These are phyloP conservation scores for Cebidichthys violaceus DNA, from an alignment of 2,113 vertebrate species.

Conservation along the genomic window DNA sequence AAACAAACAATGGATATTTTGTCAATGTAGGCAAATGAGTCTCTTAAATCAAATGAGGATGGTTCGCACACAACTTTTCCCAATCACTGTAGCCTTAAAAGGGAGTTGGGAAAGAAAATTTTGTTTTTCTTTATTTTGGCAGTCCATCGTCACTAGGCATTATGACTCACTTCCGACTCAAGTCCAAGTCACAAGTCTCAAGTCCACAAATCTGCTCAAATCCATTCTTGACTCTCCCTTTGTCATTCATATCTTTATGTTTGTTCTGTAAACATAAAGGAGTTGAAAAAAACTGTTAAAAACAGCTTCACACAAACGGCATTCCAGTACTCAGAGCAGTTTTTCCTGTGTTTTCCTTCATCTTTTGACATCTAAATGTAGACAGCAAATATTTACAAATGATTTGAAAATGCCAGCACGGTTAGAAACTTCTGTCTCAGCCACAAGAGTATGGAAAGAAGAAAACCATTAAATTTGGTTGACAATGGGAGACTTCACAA, in stretches of 20 bases:
- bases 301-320: background rate
- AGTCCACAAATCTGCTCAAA: background rate
- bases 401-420: background rate
- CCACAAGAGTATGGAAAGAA: background rate
- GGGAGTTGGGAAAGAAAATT: slow-evolving; percentile 1
- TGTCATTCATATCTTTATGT: background rate
- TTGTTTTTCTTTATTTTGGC: background rate
- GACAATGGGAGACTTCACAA: background rate
- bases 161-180: background rate
- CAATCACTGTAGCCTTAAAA: slow-evolving; percentile 4
- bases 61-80: slow-evolving; percentile 29
- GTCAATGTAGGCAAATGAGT: slow-evolving; percentile 76
- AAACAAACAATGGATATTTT: slow-evolving; percentile 76
- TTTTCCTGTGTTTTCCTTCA: background rate
- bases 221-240: background rate
- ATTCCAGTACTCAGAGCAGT: background rate
- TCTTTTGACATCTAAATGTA: background rate
- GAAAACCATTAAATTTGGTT: background rate
- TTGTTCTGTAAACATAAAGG: background rate
- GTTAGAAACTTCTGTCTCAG: background rate
- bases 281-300: background rate
- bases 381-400: background rate
- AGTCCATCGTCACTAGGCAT: background rate
- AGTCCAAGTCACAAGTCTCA: background rate
- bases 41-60: slow-evolving; percentile 47